Evolutionary conservation across 64 coral and sea anemone species (phyloP).

Genomic region (Stichodactyla helianthus): DNA sequence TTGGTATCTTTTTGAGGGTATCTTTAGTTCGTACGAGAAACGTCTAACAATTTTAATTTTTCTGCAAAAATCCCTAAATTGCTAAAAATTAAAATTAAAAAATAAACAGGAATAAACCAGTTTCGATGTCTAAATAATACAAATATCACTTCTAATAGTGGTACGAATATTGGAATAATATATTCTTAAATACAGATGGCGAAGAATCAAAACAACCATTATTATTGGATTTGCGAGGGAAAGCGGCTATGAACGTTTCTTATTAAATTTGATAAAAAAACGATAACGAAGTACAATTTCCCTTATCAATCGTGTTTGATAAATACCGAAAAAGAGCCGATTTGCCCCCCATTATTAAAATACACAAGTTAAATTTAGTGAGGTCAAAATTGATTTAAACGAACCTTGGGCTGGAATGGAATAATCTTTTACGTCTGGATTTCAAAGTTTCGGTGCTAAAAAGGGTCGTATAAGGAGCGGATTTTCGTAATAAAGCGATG

Average conservation of each 20-base stretch:
- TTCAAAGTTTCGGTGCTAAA: background rate
- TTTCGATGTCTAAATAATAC: background rate
- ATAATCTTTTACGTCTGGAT: background rate
- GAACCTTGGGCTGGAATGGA: background rate
- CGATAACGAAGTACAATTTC: background rate
- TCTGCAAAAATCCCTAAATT: no score
- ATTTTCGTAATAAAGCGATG: no score
- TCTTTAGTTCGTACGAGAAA: no score
- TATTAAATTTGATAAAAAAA: conserved; percentile 6
- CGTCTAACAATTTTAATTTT: no score
- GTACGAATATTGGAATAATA: background rate
- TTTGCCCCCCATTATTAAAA: conserved; percentile 1
- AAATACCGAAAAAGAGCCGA: conserved; percentile 15
- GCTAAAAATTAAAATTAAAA: no score
- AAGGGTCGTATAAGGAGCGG: background rate
- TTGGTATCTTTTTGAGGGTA: no score
- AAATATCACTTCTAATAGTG: background rate
- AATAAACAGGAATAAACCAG: no score
- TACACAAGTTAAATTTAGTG: background rate
- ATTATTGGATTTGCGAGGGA: background rate
- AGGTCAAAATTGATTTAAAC: no score
- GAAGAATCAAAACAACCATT: background rate
- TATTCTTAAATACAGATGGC: background rate
- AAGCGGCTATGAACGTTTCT: background rate
- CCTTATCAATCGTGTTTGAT: background rate